Evolutionary conservation across 2,888 invertebrate species (phyloP).

Genomic region (Anagyrus pseudococci): DNA sequence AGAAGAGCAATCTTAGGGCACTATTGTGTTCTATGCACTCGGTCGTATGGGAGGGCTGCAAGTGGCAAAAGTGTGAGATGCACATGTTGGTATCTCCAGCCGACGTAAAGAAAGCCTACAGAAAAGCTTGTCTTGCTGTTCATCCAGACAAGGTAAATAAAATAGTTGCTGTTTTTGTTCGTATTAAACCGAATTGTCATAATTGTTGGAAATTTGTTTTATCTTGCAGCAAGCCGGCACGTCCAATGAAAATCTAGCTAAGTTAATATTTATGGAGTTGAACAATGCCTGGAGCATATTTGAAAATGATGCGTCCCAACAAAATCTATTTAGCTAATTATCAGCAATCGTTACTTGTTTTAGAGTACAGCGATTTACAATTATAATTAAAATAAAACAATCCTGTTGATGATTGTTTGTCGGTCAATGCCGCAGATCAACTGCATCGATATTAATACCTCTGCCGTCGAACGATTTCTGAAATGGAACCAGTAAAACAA

Average conservation of each 20-base stretch:
- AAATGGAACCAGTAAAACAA: no score
- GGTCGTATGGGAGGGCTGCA: slow-evolving; percentile 90
- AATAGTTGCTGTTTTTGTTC: not conserved
- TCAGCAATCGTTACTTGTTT: slow-evolving; percentile 44
- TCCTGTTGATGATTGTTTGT: slow-evolving; percentile 12
- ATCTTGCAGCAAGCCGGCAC: slow-evolving; percentile 86
- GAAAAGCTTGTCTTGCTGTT: slow-evolving; percentile 94
- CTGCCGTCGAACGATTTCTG: no score
- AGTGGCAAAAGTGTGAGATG: slow-evolving; percentile 95
- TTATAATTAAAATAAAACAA: slow-evolving; percentile 17
- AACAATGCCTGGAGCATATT: slow-evolving; percentile 99
- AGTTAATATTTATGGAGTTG: slow-evolving; percentile 97
- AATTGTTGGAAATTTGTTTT: slow-evolving; percentile 37
- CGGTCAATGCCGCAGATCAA: slow-evolving; percentile 14
- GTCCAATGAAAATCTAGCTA: slow-evolving; percentile 90
- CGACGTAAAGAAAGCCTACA: slow-evolving; percentile 95
- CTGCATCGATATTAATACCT: slow-evolving; percentile 4
- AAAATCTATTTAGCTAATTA: slow-evolving; percentile 71
- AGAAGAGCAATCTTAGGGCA: slow-evolving; percentile 95
- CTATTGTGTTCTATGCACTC: slow-evolving; percentile 92
- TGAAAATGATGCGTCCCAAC: slow-evolving; percentile 84
- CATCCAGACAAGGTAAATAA: slow-evolving; percentile 96
- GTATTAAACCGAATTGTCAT: no score
- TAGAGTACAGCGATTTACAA: slow-evolving; percentile 37
- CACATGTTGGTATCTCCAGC: slow-evolving; percentile 88